Percentiles rank a stretch among this genome's conserved stretches.
phyloP scores from a whole-genome alignment of 64 coral and sea anemone species.

The Pocillopora damicornis region DNA sequence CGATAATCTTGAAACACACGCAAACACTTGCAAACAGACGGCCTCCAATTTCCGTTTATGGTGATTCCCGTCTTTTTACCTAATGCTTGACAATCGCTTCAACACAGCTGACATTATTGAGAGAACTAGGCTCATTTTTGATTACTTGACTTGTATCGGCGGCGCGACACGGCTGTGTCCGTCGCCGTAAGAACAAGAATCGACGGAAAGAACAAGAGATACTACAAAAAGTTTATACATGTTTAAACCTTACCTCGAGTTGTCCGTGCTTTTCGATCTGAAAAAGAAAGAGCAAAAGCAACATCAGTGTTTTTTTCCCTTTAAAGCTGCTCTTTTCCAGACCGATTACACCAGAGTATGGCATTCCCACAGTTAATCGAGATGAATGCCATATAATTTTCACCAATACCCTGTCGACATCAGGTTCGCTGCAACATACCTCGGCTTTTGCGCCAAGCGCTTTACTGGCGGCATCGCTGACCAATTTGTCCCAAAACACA shows the following conservation, averaged over 20 bases:
- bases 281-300: slow-evolving; percentile 24
- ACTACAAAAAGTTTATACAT: neutral
- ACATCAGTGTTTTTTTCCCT: neutral
- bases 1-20: slow-evolving; percentile 14
- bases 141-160: neutral
- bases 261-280: slow-evolving; percentile 57
- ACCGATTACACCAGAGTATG: neutral
- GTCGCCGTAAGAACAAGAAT: neutral
- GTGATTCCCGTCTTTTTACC: neutral
- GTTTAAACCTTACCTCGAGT: slow-evolving; percentile 35
- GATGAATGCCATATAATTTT: neutral
- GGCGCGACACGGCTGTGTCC: neutral
- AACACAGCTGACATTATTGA: slow-evolving; percentile 13
- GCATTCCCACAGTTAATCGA: neutral
- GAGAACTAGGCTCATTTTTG: neutral
- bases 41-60: slow-evolving; percentile 3
- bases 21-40: slow-evolving; percentile 17
- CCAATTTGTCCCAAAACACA: neutral
- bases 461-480: slow-evolving; percentile 19
- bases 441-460: slow-evolving; percentile 17
- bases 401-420: neutral
- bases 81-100: neutral
- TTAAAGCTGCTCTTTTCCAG: neutral
- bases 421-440: slow-evolving; percentile 17
- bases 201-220: slow-evolving; percentile 3